Evolutionary conservation across 2,888 invertebrate genomes (phyloP), one percentile per base, ranked within the genome.

Genomic region (Oligia fasciuncula): DNA sequence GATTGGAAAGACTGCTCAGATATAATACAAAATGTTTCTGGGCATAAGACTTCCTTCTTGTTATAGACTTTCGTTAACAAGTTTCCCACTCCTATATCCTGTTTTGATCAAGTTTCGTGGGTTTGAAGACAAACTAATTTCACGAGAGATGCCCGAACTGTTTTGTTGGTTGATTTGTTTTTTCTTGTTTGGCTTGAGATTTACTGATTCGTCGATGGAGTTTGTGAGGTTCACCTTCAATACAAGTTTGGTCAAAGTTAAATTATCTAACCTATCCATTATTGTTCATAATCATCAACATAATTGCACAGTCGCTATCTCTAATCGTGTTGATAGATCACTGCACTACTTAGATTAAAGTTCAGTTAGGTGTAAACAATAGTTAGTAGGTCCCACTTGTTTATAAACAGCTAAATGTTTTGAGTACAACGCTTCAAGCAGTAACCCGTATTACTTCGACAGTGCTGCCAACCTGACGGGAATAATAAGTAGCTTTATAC

Each of bases 381-480:
- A 46, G 73, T n/a, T 8, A 35, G 43, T 54, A 63, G 51, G 11
- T 63, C 29, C 70, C 71, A 70, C 65, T 84, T 84, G 75, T 84
- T 86, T 86, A 75, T 86, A 86, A 78, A 83, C 84, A 86, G 63
- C 72, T 78, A 9, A 73, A 78, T 73, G 69, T 84, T 67, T 74
- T n/a, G 72, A 80, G 85, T 74, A 29, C 72, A 51, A 60, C 69
- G 72, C 83, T 72, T 65, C n/a, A 54, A 85, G 82, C 73, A 19
- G 72, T 82, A 82, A 63, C 78, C 84, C 83, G 83, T 85, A 72
- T 83, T 83, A 86, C 85, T 84, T 83, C n/a, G 72, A 35, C 72
- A 82, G 73, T 13, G 65, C 17, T 77, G 60, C 66, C 73, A 67
- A 69, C 84, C 70, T 83, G 86, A 70, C 65, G 35, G 66, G 86